phyloP scores from a whole-genome alignment of 2,888 invertebrate species.

The Epistrophe grossulariae region DNA sequence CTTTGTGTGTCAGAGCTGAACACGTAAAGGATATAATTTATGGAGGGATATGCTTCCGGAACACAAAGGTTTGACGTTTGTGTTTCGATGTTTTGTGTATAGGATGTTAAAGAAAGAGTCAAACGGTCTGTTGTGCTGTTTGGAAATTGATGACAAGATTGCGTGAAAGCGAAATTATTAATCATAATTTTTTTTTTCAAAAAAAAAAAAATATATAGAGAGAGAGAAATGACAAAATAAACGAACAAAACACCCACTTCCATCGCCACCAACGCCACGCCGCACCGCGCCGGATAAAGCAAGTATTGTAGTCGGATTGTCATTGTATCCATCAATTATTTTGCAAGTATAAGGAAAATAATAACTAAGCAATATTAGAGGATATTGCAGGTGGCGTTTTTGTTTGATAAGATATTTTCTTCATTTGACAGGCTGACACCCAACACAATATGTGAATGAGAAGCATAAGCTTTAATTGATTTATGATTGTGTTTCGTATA shows the following conservation, averaged over 20 bases:
- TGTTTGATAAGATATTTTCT: conserved; percentile 29
- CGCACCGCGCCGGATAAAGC: background rate
- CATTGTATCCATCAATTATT: conserved; percentile 32
- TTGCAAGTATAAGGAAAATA: background rate
- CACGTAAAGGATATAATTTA: conserved; percentile 62
- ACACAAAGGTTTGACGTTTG: conserved; percentile 65
- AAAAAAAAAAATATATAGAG: background rate
- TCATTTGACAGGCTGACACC: conserved; percentile 20
- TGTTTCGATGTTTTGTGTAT: conserved; percentile 23
- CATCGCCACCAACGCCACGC: too few relatives aligned
- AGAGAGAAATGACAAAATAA: conserved; percentile 12
- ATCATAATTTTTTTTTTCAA: conserved; percentile 52
- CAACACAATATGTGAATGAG: conserved; percentile 10
- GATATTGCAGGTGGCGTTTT: background rate
- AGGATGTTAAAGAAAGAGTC: conserved; percentile 34
- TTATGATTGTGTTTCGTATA: conserved; percentile 22
- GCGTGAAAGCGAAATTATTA: conserved; percentile 72
- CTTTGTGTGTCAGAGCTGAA: conserved; percentile 28
- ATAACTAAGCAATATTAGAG: background rate
- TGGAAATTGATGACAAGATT: conserved; percentile 73
- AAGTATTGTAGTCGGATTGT: conserved; percentile 11
- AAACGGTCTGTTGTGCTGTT: conserved; percentile 65
- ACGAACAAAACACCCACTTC: conserved; percentile 4
- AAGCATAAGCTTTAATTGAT: conserved; percentile 14
- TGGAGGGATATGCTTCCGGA: conserved; percentile 57